Evolutionary conservation across 2,113 vertebrate genomes (phyloP), one percentile per base, ranked within the genome.

Genomic region (Equus quagga): DNA sequence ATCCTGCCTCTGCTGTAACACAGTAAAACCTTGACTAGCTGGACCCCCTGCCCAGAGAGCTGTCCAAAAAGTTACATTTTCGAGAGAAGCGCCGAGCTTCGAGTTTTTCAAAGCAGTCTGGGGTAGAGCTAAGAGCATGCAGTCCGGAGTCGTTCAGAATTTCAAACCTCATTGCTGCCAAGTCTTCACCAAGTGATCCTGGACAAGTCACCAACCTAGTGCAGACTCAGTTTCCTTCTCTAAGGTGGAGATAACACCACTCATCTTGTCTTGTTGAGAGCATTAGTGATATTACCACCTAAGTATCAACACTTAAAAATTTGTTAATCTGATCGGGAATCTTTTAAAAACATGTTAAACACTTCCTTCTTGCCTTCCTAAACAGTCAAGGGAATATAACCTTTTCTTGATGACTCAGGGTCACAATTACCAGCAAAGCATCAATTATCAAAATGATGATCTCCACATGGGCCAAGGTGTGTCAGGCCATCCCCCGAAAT

Each of bases 331-430:
- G 46, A 83, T 21, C 18, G 26, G 75, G 31, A 80, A 89, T 69
- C 81, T 95, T 92, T 85, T 76, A 46, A 84, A 91, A 95, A 54
- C 76, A 28, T 1, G 21, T 73, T 89, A 46, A 15, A 56, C 5
- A 44, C 31, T 73, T 70, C 86, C 46, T 80, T 31, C 67, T 85
- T 88, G 51, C 33, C 78, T 93, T 95, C 51, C 84, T 56, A 36
- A 93, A 73, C 23, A n/a, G 56, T 70, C 46, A 81, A 94, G 54
- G 41, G 67, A 91, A 81, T 13, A 73, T 73, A 73, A 86, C 24
- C 81, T 92, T 69, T 86, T 33, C 89, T 95, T 65, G 51, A 80
- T 60, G 83, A 96, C 89, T 95, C 67, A 87, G 58, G n/a, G 69
- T 83, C 87, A 91, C 76, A 62, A 86, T 89, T 93, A 94, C 69